Conservation (phyloP, 2,888 invertebrate species). For the Cantharis rufa region DNA sequence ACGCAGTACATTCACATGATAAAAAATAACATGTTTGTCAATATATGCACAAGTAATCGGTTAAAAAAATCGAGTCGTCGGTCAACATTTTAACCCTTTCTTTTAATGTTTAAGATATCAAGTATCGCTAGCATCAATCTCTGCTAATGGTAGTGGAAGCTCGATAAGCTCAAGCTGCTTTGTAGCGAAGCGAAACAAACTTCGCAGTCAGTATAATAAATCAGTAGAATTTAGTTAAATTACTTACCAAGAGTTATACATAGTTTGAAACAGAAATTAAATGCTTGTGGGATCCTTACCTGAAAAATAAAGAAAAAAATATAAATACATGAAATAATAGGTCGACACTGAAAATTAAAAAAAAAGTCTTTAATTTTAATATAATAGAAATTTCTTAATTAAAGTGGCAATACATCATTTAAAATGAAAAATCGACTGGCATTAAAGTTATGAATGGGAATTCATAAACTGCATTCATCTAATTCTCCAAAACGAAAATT, state of each 20-base stretch:
- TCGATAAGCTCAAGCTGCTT: neutral
- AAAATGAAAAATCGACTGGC: neutral
- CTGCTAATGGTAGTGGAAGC: neutral
- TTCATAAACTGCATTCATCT: conserved; percentile 7
- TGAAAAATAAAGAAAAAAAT: conserved; percentile 5
- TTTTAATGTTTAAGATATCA: neutral
- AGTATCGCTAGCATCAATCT: neutral
- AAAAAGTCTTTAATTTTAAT: neutral
- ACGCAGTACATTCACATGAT: neutral
- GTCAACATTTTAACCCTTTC: neutral
- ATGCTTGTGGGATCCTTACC: neutral
- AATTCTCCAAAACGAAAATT: conserved; percentile 12
- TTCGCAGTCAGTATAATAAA: neutral
- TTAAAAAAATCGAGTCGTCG: neutral
- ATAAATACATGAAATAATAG: neutral
- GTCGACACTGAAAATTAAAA: neutral
- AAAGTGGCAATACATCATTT: neutral
- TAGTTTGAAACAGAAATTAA: neutral
- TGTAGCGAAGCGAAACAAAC: neutral
- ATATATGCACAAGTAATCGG: neutral
- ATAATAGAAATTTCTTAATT: neutral
- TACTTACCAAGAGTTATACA: neutral
- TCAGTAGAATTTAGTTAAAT: neutral
- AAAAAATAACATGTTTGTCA: neutral
- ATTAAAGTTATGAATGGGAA: conserved; percentile 15